Percentiles rank a stretch among this genome's conserved stretches.
Conservation (phyloP, 2,888 invertebrate genomes). For the Drosophila histrio region DNA sequence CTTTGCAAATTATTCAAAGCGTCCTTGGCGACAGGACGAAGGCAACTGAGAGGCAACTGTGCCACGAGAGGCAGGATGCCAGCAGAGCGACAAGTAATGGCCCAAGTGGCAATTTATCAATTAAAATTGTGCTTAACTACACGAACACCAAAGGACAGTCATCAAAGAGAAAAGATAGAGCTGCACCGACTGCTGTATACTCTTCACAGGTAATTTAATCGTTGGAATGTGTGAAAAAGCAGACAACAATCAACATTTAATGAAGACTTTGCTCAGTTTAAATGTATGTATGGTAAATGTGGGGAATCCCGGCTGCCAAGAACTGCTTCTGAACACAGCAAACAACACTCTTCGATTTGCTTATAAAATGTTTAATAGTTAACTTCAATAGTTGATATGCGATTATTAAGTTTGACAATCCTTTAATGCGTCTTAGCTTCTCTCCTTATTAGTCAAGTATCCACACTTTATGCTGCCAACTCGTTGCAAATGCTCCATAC, state of each 20-base stretch:
- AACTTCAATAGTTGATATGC: no score
- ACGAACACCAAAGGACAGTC: slow-evolving; percentile 55
- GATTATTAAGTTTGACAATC: no score
- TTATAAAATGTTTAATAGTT: no score
- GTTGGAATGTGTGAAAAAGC: not conserved
- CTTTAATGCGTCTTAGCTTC: no score
- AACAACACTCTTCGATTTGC: no score
- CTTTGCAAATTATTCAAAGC: slow-evolving; percentile 78
- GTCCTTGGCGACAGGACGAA: slow-evolving; percentile 31
- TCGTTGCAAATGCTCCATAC: no score
- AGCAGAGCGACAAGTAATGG: slow-evolving; percentile 68
- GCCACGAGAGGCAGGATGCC: slow-evolving; percentile 8
- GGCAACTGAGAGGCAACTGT: slow-evolving; percentile 10
- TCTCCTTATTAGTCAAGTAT: no score
- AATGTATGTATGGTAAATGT: no score
- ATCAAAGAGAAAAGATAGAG: slow-evolving; percentile 12
- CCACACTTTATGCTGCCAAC: no score
- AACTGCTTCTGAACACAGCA: no score
- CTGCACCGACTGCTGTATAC: slow-evolving; percentile 2
- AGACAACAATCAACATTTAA: slow-evolving; percentile 2
- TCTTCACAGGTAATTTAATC: not conserved
- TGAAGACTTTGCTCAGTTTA: not conserved
- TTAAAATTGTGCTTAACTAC: slow-evolving; percentile 78
- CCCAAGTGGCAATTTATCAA: slow-evolving; percentile 81
- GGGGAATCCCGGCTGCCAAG: no score